Base-by-base conservation (phyloP, 2,888 invertebrate species). In the Pardosa pseudoannulata region DNA sequence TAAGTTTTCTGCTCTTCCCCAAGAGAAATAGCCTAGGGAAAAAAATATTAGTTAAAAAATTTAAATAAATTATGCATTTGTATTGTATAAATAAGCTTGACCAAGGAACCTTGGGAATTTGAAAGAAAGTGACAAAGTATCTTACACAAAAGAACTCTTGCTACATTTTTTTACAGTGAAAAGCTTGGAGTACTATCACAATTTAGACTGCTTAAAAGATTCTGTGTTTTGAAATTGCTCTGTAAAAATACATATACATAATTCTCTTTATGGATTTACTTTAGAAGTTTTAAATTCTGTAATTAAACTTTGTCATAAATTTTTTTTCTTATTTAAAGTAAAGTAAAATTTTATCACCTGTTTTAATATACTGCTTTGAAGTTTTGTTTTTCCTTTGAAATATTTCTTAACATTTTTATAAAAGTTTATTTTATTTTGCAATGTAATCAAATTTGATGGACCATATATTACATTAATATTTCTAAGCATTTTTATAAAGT, bases 1-100 rank as follows among this genome's bases (percentile, higher is more conserved):
- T 36, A 88, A 88, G 80, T 88, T 86, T 39, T 83, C 88, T 46
- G 85, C 88, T 39, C 72, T 87, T 9, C 87, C 75, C 50, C 82
- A 82, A 65, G 79, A 70, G 46, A 79, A 86, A 2, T 87, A 87
- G 74, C 71, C 56, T 23, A 56, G 56, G 46, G 23, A 23, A n/a
- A n/a, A 13, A 46, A n/a, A 56, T 11, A 56, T 56, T 56, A 56
- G 56, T 56, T 11, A 16, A 23, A 5, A 56, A 19, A 56, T 56
- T 56, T 56, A 56, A 56, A 56, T 23, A 56, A 56, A 56, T 19
- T 56, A 56, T 56, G 23, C 56, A 56, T 56, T 23, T 56, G 56
- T 23, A 56, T 19, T 56, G 19, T 56, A 23, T 56, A 56, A 56
- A 56, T 1, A 56, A 23, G 56, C 23, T 56, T 56, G 23, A 56